phyloP scores from a whole-genome alignment of 2,888 invertebrate species.

The Callyntrura guangdongensis region DNA sequence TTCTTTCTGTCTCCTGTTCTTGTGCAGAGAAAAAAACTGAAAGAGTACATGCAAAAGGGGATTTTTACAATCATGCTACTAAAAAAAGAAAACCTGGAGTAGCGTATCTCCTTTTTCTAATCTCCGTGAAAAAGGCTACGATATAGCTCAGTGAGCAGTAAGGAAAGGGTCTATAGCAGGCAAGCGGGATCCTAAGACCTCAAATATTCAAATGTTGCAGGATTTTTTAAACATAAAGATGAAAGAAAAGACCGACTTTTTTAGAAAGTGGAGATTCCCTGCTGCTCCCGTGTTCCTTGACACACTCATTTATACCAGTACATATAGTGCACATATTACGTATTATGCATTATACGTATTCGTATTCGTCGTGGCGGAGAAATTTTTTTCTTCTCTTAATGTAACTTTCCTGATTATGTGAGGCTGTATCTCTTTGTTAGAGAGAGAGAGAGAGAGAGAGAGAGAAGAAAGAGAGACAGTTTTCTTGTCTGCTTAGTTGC shows the following conservation, averaged over 20 bases:
- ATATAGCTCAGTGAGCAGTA: slow-evolving; percentile 48
- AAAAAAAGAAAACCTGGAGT: slow-evolving; percentile 54
- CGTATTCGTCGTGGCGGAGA: slow-evolving; percentile 10
- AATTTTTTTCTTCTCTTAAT: neutral
- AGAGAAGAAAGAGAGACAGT: neutral
- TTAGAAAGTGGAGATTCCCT: slow-evolving; percentile 61
- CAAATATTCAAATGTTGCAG: slow-evolving; percentile 73
- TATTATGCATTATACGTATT: neutral
- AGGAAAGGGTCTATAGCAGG: neutral
- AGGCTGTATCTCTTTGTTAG: neutral
- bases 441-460: no score
- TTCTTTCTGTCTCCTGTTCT: slow-evolving; percentile 31
- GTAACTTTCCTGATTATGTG: slow-evolving; percentile 27
- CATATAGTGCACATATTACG: neutral
- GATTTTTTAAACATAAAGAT: slow-evolving; percentile 72
- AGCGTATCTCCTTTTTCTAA: slow-evolving; percentile 64
- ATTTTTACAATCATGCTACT: slow-evolving; percentile 68
- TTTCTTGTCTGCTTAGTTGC: slow-evolving; percentile 53
- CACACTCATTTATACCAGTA: neutral
- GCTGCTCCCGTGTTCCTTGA: neutral
- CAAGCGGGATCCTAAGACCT: neutral
- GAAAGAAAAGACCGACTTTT: slow-evolving; percentile 75
- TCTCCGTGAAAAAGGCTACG: slow-evolving; percentile 60
- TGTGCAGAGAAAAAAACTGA: slow-evolving; percentile 15
- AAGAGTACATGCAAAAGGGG: neutral